Base-by-base conservation (phyloP, 2,888 invertebrate species). In the Conops quadrifasciatus region DNA sequence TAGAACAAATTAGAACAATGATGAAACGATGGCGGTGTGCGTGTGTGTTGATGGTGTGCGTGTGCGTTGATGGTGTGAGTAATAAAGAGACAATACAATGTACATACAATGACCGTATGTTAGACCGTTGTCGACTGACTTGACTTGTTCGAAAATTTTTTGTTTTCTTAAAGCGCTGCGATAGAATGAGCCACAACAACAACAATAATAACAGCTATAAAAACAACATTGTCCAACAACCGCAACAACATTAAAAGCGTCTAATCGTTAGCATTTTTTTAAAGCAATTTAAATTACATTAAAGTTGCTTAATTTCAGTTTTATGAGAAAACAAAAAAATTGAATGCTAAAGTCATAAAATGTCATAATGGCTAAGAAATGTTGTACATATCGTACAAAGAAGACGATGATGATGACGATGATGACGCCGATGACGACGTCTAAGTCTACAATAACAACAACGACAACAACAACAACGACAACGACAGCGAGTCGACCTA, bases 201-300 rank as follows among this genome's bases (percentile, higher is more conserved):
- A 67, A 62, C 21, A 70, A 58, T 47, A 79, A 80, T 79, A 78
- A 76, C 79, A 78, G 80, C n/a, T n/a, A n/a, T n/a, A n/a, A 77
- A 80, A 80, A 79, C 80, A 79, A 77, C 79, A 78, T 80, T 80
- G 78, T 75, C 79, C 80, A 79, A 78, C 74, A 79, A 68, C 16
- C 3, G 65, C 56, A 53, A 53, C 62, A 72, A 47, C 66, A 71
- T 60, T 21, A 72, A 73, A 67, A 62, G 67, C 62, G 63, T 66
- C 59, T 28, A n/a, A 24, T 19, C 21, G 63, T 24, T 36, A 21
- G 19, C 43, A n/a, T n/a, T n/a, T 74, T 71, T 72, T 36, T 36
- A 7, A 36, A 51, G 11, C 65, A 67, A 67, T n/a, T 67, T 51
- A 49, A 65, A 65, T 59, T 66, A 58, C 65, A 70, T 65, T 49